Evolutionary conservation across 2,113 vertebrate species (phyloP), one percentile per base, ranked within the genome.

Genomic region (Seriola aureovittata): DNA sequence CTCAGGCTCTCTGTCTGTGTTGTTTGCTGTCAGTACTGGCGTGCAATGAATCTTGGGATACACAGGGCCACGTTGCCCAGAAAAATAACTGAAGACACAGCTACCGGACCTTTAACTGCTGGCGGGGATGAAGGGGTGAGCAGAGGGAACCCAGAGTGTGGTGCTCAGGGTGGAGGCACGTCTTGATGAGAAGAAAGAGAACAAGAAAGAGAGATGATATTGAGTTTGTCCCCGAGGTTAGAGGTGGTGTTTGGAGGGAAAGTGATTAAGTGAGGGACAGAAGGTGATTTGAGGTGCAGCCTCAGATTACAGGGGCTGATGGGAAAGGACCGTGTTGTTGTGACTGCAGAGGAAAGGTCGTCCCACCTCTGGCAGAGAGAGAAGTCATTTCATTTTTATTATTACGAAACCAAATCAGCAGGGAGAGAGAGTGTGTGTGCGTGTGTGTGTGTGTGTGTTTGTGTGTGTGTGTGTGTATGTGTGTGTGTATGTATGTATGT

Each of bases 261-360:
- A 23, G 44, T 38, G 58, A 44, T 19, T 42, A 7, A 21, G 3
- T 21, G 69, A 55, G 23, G 65, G 73, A 32, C 64, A 62, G 60
- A 71, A 34, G 75, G 44, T 54, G 44, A 68, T 74, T 17, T 67
- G 70, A 74, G 64, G 52, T 52, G 16, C 10, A 17, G 16, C n/a
- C 50, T 55, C n/a, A 44, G 83, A 67, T 71, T 60, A 54, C 34
- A 48, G 73, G 48, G 3, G 25, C 14, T 38, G 40, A 58, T 17
- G 21, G 58, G 42, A 74, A 60, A 48, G 44, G 59, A 70, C 32
- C 4, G 52, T 46, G 46, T 62, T 84, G 83, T 76, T 71, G 46
- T 78, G 73, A 42, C 78, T 54, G 70, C 69, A 66, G 48, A 63
- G 34, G 23, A 62, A 71, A 68, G 66, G 75, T 76, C 38, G 4